Evolutionary conservation across 1,140 invertebrate species (phyloP).

Genomic region (Eurytemora carolleeae): DNA sequence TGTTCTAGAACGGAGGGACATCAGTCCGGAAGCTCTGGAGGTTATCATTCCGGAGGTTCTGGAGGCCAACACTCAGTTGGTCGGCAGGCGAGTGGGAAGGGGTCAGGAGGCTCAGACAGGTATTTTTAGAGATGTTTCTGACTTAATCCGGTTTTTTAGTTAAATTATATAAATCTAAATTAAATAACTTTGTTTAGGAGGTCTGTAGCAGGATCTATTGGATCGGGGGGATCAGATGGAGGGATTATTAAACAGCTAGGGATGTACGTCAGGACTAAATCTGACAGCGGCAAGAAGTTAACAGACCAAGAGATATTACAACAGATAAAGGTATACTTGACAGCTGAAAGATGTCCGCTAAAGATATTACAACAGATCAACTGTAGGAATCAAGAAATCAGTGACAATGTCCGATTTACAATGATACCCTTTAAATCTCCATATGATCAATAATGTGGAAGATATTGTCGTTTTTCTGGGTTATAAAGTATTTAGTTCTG

Average conservation of each 20-base stretch:
- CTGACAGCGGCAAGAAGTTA: background rate
- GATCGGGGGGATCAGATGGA: background rate
- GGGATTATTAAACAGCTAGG: background rate
- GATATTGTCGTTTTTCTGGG: too few species aligned
- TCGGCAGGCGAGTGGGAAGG: background rate
- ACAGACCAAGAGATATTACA: background rate
- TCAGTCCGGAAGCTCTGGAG: background rate
- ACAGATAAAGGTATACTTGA: background rate
- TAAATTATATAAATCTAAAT: too few species aligned
- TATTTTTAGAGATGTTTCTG: too few species aligned
- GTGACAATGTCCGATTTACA: too few species aligned
- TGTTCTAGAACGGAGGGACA: background rate
- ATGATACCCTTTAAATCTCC: too few species aligned
- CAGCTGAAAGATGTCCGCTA: too few species aligned
- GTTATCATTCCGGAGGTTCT: background rate
- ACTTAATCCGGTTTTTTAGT: too few species aligned
- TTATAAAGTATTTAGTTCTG: too few species aligned
- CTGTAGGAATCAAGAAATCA: too few species aligned
- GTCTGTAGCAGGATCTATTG: background rate
- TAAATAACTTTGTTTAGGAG: too few species aligned
- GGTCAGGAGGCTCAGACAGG: background rate
- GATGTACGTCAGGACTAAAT: background rate
- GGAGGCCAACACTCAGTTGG: background rate
- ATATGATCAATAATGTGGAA: too few species aligned
- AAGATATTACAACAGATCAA: too few species aligned